phyloP scores from a whole-genome alignment of 1,140 invertebrate species.

The Euwallacea similis region DNA sequence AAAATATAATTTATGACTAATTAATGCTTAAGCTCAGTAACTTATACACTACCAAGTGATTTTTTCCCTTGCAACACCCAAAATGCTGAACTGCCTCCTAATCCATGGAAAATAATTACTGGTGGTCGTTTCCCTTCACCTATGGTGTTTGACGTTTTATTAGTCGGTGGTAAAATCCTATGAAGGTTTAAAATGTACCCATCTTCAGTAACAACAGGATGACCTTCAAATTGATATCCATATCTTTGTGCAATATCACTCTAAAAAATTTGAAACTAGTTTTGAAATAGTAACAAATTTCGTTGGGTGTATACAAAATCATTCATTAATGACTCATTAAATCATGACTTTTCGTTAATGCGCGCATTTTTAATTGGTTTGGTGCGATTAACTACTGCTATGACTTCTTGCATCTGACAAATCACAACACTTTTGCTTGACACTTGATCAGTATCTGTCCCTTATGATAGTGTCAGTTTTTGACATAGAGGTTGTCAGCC shows the following conservation, averaged over 20 bases:
- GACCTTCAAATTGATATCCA: constrained; percentile 58
- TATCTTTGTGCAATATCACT: constrained; percentile 55
- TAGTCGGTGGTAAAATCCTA: constrained; percentile 50
- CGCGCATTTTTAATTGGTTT: neutral
- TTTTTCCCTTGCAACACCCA: constrained; percentile 59
- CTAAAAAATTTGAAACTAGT: constrained; percentile 25
- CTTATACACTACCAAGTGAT: constrained; percentile 40
- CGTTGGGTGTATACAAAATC: neutral
- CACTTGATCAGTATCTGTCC: too few relatives aligned
- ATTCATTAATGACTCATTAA: neutral
- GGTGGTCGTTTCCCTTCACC: constrained; percentile 43
- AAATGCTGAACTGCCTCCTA: constrained; percentile 59
- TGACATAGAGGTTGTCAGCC: too few relatives aligned
- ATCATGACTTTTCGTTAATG: neutral
- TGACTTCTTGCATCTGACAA: too few relatives aligned
- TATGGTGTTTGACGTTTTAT: neutral
- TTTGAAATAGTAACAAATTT: neutral
- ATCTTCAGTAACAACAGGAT: constrained; percentile 56
- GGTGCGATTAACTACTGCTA: neutral
- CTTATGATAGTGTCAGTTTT: too few relatives aligned
- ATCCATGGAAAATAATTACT: constrained; percentile 67
- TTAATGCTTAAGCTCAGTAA: neutral
- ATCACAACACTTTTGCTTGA: too few relatives aligned
- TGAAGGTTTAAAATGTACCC: constrained; percentile 60
- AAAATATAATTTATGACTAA: neutral